Base-by-base conservation (phyloP, 2,797 vertebrate species). In the Tangara arthus region DNA sequence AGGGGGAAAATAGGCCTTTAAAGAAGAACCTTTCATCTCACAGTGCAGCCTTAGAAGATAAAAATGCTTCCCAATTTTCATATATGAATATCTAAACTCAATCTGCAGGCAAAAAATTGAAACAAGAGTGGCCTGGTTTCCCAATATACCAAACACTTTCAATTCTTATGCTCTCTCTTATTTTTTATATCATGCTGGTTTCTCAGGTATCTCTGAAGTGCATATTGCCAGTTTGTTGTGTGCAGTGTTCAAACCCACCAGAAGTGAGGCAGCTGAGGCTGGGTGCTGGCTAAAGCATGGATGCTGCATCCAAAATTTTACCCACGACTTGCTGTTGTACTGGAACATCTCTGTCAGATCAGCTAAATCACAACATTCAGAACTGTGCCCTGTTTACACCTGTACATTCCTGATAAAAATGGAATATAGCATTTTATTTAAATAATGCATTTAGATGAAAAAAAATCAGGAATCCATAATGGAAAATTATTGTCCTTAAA, bases 31-130 rank as follows among this genome's bases (percentile, higher is more conserved):
- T 94, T 94, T 96, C 95, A 96, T 95, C 92, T 96, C 91, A 56
- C 87, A 69, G 57, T 47, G 61, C 41, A 88, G 82, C 63, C 82
- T 89, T 37, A 91, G 91, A 91, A 95, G 93, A 95, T 87, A 92
- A 91, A 95, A 95, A 94, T 50, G 70, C 41, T 72, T 94, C 87
- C 65, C 82, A 79, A 81, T 93, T 93, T 95, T 93, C 87, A 96
- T 90, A 79, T 63, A 92, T 93, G 76, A 94, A 92, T 96, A 93
- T 94, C 95, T 94, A 86, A 96, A 96, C 81, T 92, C 87, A 91
- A 94, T 96, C 93, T 95, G 49, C 82, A 92, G 87, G 63, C 82
- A 88, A 90, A 83, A 89, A 91, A 93, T 79, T 78, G 91, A 94
- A 96, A 94, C 69, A 95, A 94, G 80, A 92, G 82, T 16, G 61